Evolutionary conservation across 2,888 invertebrate species (phyloP), one percentile per base, ranked within the genome.

Genomic region (Leptopilina syphax): DNA sequence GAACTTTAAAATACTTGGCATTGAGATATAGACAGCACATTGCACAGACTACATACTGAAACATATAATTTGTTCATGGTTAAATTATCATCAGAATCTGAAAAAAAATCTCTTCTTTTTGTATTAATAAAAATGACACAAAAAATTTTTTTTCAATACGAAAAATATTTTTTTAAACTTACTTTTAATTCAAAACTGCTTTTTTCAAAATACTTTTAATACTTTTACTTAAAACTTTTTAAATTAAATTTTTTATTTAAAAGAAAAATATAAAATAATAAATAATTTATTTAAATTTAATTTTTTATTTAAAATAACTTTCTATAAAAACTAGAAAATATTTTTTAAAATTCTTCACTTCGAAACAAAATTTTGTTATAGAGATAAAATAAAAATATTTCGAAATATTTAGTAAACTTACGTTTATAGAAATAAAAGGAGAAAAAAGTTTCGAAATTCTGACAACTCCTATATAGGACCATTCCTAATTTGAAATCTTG

Each of bases 1-100:
- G 73, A 73, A 73, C 73, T 73, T 73, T 57, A n/a, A 73, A 57
- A 54, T 73, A 57, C 73, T 73, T 73, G 73, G 73, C 73, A 73
- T 73, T 73, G 73, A 73, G 57, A 73, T 73, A 73, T 73, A 57
- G 73, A 57, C 57, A 57, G 34, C 57, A 57, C 57, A 13, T 54
- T 70, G 54, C 54, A 54, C 27, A 50, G 70, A 70, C 27, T 73
- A 57, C 44, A 44, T 44, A 44, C 57, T 73, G 57, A 44, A 73
- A 57, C 73, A 9, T 73, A 57, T 73, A 73, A 73, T 73, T 73
- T 57, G 5, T n/a, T 41, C 27, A n/a, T 73, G 24, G 13, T 70
- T 68, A 24, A 68, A 68, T 27, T 68, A 68, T 12, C 68, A 18
- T 50, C 44, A 44, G 44, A 44, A 44, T 44, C 6, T 8, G 41